Conservation (phyloP, 2,888 invertebrate species). For the Candidula unifasciata region DNA sequence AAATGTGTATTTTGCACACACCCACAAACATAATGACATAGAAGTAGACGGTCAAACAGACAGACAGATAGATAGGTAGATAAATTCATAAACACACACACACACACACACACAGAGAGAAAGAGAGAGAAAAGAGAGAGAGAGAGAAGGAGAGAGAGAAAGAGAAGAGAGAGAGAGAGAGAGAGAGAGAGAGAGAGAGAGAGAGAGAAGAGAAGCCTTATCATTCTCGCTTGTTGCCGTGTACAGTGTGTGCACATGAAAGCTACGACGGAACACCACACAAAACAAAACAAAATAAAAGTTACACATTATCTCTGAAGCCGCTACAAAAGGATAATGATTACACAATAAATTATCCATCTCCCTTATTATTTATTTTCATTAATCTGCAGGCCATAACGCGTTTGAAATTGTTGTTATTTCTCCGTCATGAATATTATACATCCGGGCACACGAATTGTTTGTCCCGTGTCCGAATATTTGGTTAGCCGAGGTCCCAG, state of each 20-base stretch:
- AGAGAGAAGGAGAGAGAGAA: background rate
- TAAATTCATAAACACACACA: too few species aligned
- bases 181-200: background rate
- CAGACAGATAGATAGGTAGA: too few species aligned
- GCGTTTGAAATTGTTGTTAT: slow-evolving; percentile 44
- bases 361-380: background rate
- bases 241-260: too few species aligned
- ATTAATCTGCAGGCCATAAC: background rate
- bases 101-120: too few species aligned
- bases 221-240: too few species aligned
- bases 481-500: slow-evolving; percentile 50
- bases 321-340: background rate
- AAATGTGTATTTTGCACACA: too few species aligned
- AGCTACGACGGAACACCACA: background rate
- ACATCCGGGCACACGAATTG: slow-evolving; percentile 33
- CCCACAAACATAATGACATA: too few species aligned
- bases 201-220: background rate
- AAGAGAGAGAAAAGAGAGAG: background rate
- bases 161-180: slow-evolving; percentile 14
- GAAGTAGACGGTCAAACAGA: too few species aligned
- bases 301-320: too few species aligned
- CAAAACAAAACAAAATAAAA: background rate
- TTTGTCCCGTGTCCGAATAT: slow-evolving; percentile 48
- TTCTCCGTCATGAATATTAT: slow-evolving; percentile 43
- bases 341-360: slow-evolving; percentile 38